Percentiles rank a stretch among this genome's conserved stretches.
Evolutionary conservation across 1,140 invertebrate species (phyloP).

Genomic region (Metaphire vulgaris): DNA sequence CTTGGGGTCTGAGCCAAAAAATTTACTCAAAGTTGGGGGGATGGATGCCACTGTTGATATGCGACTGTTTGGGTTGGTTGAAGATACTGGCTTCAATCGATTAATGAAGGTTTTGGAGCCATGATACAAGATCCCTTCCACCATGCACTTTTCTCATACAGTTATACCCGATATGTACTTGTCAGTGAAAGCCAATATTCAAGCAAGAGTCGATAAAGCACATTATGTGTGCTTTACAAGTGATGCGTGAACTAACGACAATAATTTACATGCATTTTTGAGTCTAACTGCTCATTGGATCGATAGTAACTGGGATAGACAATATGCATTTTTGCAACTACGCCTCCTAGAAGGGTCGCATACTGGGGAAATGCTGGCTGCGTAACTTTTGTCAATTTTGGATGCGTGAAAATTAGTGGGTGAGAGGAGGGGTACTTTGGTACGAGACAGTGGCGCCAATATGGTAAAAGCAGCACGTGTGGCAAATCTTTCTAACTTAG

Average conservation of each 20-base stretch:
- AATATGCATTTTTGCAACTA: not conserved
- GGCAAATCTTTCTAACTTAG: not conserved
- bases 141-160: too few species aligned
- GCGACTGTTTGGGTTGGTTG: too few species aligned
- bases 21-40: too few species aligned
- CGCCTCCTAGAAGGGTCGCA: not conserved
- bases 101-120: too few species aligned
- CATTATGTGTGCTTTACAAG: not conserved
- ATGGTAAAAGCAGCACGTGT: not conserved
- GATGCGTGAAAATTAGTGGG: not conserved
- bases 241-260: not conserved
- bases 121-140: too few species aligned
- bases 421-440: not conserved
- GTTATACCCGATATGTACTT: too few species aligned
- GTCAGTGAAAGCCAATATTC: too few species aligned
- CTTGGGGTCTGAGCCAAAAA: too few species aligned
- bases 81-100: too few species aligned
- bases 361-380: not conserved
- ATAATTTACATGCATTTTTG: not conserved
- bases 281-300: constrained; percentile 6
- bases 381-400: not conserved
- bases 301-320: not conserved
- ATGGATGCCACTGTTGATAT: too few species aligned
- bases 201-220: too few species aligned
- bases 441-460: not conserved